These are phyloP conservation scores for Erebia aethiops DNA, from an alignment of 2,888 invertebrate genomes.

Conservation along the genomic window DNA sequence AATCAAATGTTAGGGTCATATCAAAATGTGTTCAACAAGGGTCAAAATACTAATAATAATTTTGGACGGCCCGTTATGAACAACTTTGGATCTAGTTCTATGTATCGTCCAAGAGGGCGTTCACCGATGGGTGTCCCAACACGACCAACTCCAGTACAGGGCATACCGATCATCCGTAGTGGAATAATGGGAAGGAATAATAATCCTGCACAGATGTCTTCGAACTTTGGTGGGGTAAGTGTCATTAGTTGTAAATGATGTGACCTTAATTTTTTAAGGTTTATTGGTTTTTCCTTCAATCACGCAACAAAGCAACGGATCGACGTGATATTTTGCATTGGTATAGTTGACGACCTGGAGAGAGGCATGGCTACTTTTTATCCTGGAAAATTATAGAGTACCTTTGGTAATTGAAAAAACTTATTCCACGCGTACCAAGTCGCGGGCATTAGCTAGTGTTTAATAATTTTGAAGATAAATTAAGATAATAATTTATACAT, in stretches of 20 bases:
- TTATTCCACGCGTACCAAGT: too few relatives aligned
- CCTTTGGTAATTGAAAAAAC: too few relatives aligned
- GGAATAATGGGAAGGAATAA: slow-evolving; percentile 85
- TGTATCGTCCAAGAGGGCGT: slow-evolving; percentile 62
- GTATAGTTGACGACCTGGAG: too few relatives aligned
- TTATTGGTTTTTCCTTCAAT: too few relatives aligned
- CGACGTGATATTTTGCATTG: too few relatives aligned
- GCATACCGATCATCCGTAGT: slow-evolving; percentile 57
- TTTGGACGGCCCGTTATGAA: slow-evolving; percentile 52
- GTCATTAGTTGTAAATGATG: not conserved
- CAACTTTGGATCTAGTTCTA: slow-evolving; percentile 45
- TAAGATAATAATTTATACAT: too few relatives aligned
- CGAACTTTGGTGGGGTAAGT: slow-evolving; percentile 30
- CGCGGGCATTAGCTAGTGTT: too few relatives aligned
- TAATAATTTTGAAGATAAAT: too few relatives aligned
- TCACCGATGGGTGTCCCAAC: slow-evolving; percentile 51
- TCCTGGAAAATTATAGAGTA: too few relatives aligned
- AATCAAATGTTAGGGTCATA: slow-evolving; percentile 65
- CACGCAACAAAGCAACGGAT: too few relatives aligned
- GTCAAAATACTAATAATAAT: slow-evolving; percentile 60
- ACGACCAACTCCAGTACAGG: slow-evolving; percentile 52
- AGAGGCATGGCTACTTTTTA: too few relatives aligned
- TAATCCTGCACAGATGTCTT: slow-evolving; percentile 45
- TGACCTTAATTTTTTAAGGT: too few relatives aligned
- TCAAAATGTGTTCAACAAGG: slow-evolving; percentile 64